phyloP scores from a whole-genome alignment of 2,797 vertebrate species.

The Enteromius viviparus region DNA sequence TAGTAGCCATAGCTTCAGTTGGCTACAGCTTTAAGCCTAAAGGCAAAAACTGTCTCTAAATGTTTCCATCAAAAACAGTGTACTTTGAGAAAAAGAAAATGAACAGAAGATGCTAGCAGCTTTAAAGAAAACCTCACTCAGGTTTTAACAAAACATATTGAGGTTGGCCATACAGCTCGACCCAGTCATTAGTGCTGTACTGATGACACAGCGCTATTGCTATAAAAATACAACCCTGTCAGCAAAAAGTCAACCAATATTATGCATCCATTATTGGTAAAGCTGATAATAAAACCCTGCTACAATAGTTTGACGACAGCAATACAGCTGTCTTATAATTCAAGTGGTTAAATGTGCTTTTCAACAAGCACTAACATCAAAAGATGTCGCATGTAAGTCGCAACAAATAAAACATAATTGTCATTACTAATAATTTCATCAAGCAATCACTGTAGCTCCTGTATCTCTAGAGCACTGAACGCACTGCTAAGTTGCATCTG shows the following conservation, averaged over 20 bases:
- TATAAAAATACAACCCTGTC: slow-evolving; percentile 37
- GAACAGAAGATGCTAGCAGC: background rate
- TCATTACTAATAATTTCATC: slow-evolving; percentile 21
- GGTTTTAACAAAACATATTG: slow-evolving; percentile 38
- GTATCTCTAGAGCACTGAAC: slow-evolving; percentile 4
- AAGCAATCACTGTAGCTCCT: background rate
- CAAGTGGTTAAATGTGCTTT: slow-evolving; percentile 29
- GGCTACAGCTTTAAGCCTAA: slow-evolving; percentile 24
- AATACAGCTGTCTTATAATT: slow-evolving; percentile 25
- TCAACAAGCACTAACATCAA: slow-evolving; percentile 1
- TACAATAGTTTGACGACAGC: background rate
- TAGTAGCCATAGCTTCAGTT: slow-evolving; percentile 16
- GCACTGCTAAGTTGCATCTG: background rate
- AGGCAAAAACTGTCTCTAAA: slow-evolving; percentile 37
- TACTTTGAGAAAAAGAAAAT: slow-evolving; percentile 20
- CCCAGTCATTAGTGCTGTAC: slow-evolving; percentile 23
- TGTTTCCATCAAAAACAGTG: slow-evolving; percentile 33
- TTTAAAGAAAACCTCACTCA: slow-evolving; percentile 9
- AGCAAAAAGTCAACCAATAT: slow-evolving; percentile 36
- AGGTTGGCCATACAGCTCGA: slow-evolving; percentile 27
- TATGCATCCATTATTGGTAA: slow-evolving; percentile 36
- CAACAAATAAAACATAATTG: slow-evolving; percentile 41
- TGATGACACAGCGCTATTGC: slow-evolving; percentile 42
- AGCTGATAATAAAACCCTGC: slow-evolving; percentile 22
- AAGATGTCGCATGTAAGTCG: slow-evolving; percentile 25